Percentiles rank a stretch among this genome's conserved stretches.
phyloP scores from a whole-genome alignment of 1,140 invertebrate genomes.

The Aphidius gifuensis region DNA sequence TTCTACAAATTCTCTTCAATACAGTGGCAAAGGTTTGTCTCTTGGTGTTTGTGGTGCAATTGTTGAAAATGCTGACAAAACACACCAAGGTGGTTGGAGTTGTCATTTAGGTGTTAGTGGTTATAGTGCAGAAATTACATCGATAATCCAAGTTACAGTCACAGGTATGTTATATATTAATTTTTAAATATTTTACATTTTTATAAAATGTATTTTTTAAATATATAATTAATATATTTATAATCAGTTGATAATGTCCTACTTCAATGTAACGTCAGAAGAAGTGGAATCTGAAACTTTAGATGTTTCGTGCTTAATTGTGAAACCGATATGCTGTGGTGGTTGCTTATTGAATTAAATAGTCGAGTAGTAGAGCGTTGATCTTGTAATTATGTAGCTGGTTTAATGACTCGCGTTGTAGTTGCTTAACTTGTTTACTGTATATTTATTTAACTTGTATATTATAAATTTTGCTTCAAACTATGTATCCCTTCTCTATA shows the following conservation, averaged over 20 bases:
- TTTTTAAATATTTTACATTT: not conserved
- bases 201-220: not conserved
- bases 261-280: not conserved
- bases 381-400: slow-evolving; percentile 15
- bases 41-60: slow-evolving; percentile 39
- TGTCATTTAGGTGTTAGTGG: slow-evolving; percentile 39
- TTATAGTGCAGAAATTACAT: slow-evolving; percentile 30
- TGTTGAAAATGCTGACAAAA: slow-evolving; percentile 31
- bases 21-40: slow-evolving; percentile 35
- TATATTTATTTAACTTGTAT: not conserved
- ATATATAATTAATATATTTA: slow-evolving; percentile 6
- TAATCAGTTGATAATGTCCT: not conserved
- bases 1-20: slow-evolving; percentile 23
- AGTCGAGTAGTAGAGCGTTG: slow-evolving; percentile 12
- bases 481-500: not conserved
- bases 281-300: not conserved
- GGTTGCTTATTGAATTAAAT: slow-evolving; percentile 37
- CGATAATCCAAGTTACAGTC: slow-evolving; percentile 35
- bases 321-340: slow-evolving; percentile 34
- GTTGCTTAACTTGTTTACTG: not conserved
- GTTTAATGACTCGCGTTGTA: not conserved
- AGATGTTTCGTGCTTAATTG: slow-evolving; percentile 26
- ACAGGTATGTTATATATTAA: slow-evolving; percentile 34
- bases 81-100: slow-evolving; percentile 39
- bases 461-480: not conserved